A percentile compares a stretch with the other conserved stretches of the same genome.
Evolutionary conservation across 2,888 invertebrate genomes (phyloP).

Genomic region (Athrips mouffetella): DNA sequence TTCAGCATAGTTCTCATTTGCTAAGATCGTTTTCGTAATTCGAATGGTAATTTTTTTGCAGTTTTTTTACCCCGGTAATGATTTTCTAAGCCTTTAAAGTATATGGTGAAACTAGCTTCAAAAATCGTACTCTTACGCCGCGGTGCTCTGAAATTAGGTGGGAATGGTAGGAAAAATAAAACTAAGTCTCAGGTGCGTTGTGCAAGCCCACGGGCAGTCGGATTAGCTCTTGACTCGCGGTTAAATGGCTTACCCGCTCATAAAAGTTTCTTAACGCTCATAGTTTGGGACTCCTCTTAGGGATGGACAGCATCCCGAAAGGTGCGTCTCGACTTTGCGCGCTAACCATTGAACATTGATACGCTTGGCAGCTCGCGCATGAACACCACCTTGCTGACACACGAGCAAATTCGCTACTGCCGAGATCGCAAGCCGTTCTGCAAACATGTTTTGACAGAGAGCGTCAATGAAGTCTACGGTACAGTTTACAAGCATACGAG

Average conservation of each 20-base stretch:
- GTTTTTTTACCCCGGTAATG: too few species aligned
- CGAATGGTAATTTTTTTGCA: too few species aligned
- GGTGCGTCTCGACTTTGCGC: too few species aligned
- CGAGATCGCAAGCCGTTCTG: too few species aligned
- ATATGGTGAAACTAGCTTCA: too few species aligned
- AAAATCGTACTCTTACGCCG: slow-evolving; percentile 26
- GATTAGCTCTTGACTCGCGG: slow-evolving; percentile 72
- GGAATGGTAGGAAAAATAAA: slow-evolving; percentile 72
- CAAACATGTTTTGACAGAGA: too few species aligned
- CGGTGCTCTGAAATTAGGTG: slow-evolving; percentile 70
- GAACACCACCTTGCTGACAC: too few species aligned
- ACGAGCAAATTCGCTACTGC: too few species aligned
- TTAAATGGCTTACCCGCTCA: slow-evolving; percentile 67
- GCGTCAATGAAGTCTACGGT: slow-evolving; percentile 70
- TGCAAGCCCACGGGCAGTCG: slow-evolving; percentile 49
- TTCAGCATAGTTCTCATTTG: neutral
- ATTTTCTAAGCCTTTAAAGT: too few species aligned
- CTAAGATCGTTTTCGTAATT: neutral
- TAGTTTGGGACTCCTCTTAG: slow-evolving; percentile 62
- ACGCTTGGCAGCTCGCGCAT: too few species aligned
- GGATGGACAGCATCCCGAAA: too few species aligned
- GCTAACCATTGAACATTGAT: too few species aligned
- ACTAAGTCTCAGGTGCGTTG: slow-evolving; percentile 70
- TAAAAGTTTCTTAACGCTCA: slow-evolving; percentile 75
- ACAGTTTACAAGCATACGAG: slow-evolving; percentile 52